Evolutionary conservation across 2,888 invertebrate species (phyloP).

Genomic region (Sinelater perroti): DNA sequence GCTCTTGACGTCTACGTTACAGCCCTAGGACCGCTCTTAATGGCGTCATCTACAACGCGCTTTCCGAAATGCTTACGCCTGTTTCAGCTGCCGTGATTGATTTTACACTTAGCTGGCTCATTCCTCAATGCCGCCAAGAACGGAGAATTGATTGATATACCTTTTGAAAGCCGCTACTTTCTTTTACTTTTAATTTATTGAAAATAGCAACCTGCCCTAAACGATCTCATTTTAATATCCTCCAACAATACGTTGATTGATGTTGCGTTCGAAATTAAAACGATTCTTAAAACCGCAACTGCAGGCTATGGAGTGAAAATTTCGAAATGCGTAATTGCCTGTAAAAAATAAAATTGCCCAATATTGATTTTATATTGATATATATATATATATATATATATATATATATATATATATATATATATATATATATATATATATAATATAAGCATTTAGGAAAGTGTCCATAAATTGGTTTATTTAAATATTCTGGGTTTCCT

Average conservation of each 20-base stretch:
- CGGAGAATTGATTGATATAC: conserved; percentile 24
- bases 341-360: no score
- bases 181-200: conserved; percentile 20
- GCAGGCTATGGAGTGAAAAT: no score
- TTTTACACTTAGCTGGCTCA: conserved; percentile 24
- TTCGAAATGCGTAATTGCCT: conserved; percentile 12
- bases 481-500: no score
- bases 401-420: no score
- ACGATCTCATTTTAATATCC: conserved; percentile 6
- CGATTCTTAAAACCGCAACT: no score
- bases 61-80: conserved; percentile 27
- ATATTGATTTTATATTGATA: no score
- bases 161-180: conserved; percentile 17
- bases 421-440: no score
- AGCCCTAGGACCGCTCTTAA: conserved; percentile 25
- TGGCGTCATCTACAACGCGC: conserved; percentile 28
- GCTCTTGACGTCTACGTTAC: conserved; percentile 24
- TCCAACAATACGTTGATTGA: conserved; percentile 20
- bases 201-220: conserved; percentile 8
- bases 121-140: conserved; percentile 10
- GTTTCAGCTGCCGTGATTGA: conserved; percentile 25
- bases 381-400: no score
- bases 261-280: no score
- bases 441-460: no score
- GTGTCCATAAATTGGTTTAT: no score